phyloP scores from a whole-genome alignment of 2,113 vertebrate species.

The Catharus minimus region DNA sequence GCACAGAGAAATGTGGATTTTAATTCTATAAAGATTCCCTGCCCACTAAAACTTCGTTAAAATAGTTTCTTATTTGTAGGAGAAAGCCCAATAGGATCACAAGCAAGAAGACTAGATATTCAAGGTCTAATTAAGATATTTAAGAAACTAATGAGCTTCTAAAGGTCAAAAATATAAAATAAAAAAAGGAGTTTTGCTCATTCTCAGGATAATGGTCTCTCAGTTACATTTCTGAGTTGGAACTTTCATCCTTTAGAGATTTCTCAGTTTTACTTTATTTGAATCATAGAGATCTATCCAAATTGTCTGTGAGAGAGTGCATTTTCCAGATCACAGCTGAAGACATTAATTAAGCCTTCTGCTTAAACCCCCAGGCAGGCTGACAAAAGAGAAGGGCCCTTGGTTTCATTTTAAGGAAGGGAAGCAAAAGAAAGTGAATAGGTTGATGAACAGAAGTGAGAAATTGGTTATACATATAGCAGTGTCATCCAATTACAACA shows the following conservation, averaged over 20 bases:
- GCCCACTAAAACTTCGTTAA: background rate
- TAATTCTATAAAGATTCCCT: background rate
- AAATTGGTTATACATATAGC: background rate
- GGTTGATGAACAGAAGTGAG: background rate
- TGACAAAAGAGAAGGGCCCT: background rate
- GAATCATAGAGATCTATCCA: background rate
- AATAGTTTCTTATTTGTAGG: background rate
- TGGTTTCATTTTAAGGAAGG: background rate
- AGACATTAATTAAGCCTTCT: background rate
- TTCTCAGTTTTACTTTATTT: background rate
- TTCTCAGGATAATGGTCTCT: background rate
- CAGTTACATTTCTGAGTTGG: background rate
- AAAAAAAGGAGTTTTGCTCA: background rate
- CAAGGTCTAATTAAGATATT: background rate
- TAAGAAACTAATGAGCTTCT: background rate
- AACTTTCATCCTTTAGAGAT: background rate
- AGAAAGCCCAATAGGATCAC: background rate
- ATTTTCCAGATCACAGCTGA: background rate
- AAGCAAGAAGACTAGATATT: background rate
- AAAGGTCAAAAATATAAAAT: background rate
- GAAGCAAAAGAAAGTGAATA: background rate
- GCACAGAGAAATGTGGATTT: background rate
- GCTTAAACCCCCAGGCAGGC: background rate
- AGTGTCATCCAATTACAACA: background rate
- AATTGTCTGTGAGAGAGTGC: background rate